A percentile compares a stretch with the other conserved stretches of the same genome.
Conservation (phyloP, 2,113 vertebrate species). For the Ictidomys tridecemlineatus region DNA sequence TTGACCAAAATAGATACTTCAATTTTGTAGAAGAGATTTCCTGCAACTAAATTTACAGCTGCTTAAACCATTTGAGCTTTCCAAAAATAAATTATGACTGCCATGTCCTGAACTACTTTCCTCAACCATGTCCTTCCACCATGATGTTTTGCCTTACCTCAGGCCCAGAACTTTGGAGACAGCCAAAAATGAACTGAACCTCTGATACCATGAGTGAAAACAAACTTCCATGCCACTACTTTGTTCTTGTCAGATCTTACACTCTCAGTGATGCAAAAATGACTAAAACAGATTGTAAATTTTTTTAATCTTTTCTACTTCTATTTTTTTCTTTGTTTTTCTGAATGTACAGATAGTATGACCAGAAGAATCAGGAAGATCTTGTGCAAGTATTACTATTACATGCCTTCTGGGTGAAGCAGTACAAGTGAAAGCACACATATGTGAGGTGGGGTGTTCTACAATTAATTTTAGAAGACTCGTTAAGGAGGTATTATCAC, state of each 20-base stretch:
- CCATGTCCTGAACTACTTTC: no score
- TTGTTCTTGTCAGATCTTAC: no score
- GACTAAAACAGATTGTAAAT: no score
- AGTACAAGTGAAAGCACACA: background rate
- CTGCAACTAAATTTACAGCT: background rate
- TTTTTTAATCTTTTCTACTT: background rate
- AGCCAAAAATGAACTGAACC: no score
- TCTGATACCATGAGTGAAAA: no score
- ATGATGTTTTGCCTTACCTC: no score
- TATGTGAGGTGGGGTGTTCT: background rate
- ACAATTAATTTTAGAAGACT: background rate
- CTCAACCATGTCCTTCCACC: no score
- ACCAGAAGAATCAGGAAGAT: background rate
- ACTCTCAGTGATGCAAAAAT: no score
- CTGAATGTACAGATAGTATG: background rate
- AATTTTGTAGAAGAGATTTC: background rate
- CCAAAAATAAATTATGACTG: background rate
- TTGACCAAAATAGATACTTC: background rate
- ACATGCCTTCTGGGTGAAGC: background rate
- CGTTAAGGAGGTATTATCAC: background rate
- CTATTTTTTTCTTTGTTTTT: background rate
- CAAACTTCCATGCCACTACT: no score
- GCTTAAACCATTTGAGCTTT: background rate
- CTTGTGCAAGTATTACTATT: background rate
- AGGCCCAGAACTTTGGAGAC: no score